phyloP scores from a whole-genome alignment of 1,140 invertebrate genomes.

The Diorhabda sublineata region DNA sequence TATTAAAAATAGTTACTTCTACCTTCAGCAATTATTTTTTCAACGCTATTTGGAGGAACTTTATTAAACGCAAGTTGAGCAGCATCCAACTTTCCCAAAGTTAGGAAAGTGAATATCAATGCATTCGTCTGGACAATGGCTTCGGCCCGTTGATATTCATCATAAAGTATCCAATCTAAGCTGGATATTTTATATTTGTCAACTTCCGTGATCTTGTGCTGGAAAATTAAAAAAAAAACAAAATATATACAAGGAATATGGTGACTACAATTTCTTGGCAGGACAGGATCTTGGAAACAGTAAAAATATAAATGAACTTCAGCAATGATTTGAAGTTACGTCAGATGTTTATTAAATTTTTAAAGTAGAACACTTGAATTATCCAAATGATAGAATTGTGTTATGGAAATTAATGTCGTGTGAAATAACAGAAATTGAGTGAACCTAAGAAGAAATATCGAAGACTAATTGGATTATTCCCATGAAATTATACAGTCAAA shows the following conservation, averaged over 20 bases:
- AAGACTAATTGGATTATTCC: no score
- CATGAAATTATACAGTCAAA: no score
- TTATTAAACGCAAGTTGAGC: slow-evolving; percentile 66
- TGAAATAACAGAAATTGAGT: no score
- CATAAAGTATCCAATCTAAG: slow-evolving; percentile 84
- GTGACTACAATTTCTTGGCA: no score
- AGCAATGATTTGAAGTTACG: no score
- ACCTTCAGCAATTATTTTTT: slow-evolving; percentile 28
- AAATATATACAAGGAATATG: not conserved
- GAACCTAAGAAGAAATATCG: no score
- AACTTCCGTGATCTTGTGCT: slow-evolving; percentile 51
- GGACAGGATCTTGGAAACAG: no score
- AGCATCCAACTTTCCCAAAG: slow-evolving; percentile 61
- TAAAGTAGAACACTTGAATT: no score
- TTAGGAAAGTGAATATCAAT: slow-evolving; percentile 79
- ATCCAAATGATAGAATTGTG: no score
- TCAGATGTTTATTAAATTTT: no score
- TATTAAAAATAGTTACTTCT: not conserved
- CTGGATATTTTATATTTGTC: slow-evolving; percentile 76
- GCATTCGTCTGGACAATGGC: slow-evolving; percentile 82
- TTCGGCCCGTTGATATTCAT: slow-evolving; percentile 72
- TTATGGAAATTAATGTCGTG: no score
- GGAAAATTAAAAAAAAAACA: slow-evolving; percentile 24
- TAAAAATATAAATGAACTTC: no score
- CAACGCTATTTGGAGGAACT: slow-evolving; percentile 62